Conservation (phyloP, 2,888 invertebrate species). For the Cheilosia vernalis region DNA sequence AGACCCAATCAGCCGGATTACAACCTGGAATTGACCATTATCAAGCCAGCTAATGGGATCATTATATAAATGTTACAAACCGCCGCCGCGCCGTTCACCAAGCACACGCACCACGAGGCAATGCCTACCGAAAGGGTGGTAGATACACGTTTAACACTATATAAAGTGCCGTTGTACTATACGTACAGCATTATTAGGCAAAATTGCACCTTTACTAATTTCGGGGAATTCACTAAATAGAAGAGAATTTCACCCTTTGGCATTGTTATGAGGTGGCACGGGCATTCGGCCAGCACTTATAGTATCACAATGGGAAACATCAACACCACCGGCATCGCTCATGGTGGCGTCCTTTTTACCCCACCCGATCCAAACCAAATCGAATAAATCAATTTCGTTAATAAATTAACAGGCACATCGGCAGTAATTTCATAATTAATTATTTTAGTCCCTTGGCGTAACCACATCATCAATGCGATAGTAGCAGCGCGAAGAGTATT, state of each 20-base stretch:
- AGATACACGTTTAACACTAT: constrained; percentile 7
- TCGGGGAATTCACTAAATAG: constrained; percentile 50
- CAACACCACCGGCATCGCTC: constrained; percentile 16
- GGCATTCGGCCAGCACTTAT: neutral
- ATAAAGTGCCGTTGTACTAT: constrained; percentile 12
- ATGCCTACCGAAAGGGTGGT: constrained; percentile 1
- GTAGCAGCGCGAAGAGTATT: neutral
- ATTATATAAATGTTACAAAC: constrained; percentile 59
- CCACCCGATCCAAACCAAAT: constrained; percentile 61
- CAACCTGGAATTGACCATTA: constrained; percentile 70
- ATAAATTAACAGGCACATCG: constrained; percentile 79
- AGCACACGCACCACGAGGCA: constrained; percentile 7
- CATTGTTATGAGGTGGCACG: neutral
- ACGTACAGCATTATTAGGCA: constrained; percentile 49
- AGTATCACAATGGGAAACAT: constrained; percentile 17
- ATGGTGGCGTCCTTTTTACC: neutral
- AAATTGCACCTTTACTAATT: constrained; percentile 66
- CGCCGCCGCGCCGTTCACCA: constrained; percentile 27
- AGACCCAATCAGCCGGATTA: constrained; percentile 63
- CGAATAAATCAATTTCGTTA: constrained; percentile 82
- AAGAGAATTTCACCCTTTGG: constrained; percentile 15
- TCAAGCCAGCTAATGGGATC: constrained; percentile 62
- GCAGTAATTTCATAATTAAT: constrained; percentile 80
- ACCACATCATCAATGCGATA: constrained; percentile 1
- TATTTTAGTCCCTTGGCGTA: constrained; percentile 76